Evolutionary conservation across 1,140 invertebrate genomes (phyloP).

Genomic region (Ptiloglossa arizonensis): DNA sequence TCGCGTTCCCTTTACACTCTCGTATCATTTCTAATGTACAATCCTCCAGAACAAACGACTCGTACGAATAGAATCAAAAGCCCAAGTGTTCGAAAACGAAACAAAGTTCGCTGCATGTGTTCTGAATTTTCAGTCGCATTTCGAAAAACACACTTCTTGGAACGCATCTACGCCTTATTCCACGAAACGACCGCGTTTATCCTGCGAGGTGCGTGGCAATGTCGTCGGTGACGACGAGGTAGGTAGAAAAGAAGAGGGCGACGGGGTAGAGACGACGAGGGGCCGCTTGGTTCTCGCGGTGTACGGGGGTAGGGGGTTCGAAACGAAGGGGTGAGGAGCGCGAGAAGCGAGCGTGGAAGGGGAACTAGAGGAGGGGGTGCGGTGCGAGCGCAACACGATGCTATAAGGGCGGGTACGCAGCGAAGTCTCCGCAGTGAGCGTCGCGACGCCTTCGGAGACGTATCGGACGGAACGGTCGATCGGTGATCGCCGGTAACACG

Average conservation of each 20-base stretch:
- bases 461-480: slow-evolving; percentile 40
- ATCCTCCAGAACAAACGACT: too few relatives aligned
- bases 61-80: too few relatives aligned
- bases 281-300: slow-evolving; percentile 38
- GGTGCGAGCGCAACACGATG: slow-evolving; percentile 73
- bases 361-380: slow-evolving; percentile 49
- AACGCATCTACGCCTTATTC: too few relatives aligned
- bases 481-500: slow-evolving; percentile 56
- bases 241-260: slow-evolving; percentile 18
- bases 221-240: slow-evolving; percentile 18
- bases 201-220: slow-evolving; percentile 48
- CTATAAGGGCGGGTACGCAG: slow-evolving; percentile 81
- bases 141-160: too few relatives aligned
- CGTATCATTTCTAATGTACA: too few relatives aligned
- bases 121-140: too few relatives aligned
- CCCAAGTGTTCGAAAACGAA: too few relatives aligned
- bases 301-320: slow-evolving; percentile 39
- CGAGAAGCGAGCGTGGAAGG: slow-evolving; percentile 34
- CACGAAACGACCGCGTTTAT: slow-evolving; percentile 60
- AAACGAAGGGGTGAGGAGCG: slow-evolving; percentile 27
- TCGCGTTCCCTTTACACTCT: too few relatives aligned
- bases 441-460: slow-evolving; percentile 74
- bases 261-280: not conserved
- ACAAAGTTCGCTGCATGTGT: too few relatives aligned
- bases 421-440: slow-evolving; percentile 79